A percentile compares a stretch with the other conserved stretches of the same genome.
phyloP scores from a whole-genome alignment of 2,888 invertebrate genomes.

The Noctua pronuba region DNA sequence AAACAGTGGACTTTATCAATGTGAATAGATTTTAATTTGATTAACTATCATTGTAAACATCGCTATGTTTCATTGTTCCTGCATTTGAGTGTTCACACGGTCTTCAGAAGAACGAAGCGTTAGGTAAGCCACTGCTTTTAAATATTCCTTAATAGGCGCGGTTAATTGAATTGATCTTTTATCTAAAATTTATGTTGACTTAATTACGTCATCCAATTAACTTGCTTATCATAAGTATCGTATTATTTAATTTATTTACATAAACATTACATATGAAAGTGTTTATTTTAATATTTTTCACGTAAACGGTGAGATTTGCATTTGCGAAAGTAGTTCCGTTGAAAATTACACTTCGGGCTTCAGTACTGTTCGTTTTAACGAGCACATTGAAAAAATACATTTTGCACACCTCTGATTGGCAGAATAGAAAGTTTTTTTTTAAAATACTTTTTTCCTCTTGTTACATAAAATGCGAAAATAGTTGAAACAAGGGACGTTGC shows the following conservation, averaged over 20 bases:
- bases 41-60: conserved; percentile 67
- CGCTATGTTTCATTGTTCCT: conserved; percentile 76
- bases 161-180: conserved; percentile 47
- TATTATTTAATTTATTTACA: conserved; percentile 52
- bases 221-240: conserved; percentile 26
- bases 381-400: conserved; percentile 37
- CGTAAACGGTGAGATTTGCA: conserved; percentile 55
- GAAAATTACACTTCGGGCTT: conserved; percentile 32
- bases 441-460: background rate
- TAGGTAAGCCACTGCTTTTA: conserved; percentile 76
- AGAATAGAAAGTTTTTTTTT: conserved; percentile 40
- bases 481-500: conserved; percentile 11
- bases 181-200: conserved; percentile 34
- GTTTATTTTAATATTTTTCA: conserved; percentile 46
- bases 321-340: conserved; percentile 62
- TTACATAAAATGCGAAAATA: conserved; percentile 14
- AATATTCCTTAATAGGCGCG: conserved; percentile 32
- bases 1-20: conserved; percentile 67
- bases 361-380: conserved; percentile 23
- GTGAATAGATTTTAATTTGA: conserved; percentile 70
- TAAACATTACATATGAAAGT: conserved; percentile 59
- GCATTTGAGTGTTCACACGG: conserved; percentile 77
- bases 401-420: conserved; percentile 33
- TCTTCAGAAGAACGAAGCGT: conserved; percentile 70
- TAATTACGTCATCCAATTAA: conserved; percentile 47